Evolutionary conservation across 2,113 vertebrate genomes (phyloP).

Genomic region (Oncorhynchus mykiss): DNA sequence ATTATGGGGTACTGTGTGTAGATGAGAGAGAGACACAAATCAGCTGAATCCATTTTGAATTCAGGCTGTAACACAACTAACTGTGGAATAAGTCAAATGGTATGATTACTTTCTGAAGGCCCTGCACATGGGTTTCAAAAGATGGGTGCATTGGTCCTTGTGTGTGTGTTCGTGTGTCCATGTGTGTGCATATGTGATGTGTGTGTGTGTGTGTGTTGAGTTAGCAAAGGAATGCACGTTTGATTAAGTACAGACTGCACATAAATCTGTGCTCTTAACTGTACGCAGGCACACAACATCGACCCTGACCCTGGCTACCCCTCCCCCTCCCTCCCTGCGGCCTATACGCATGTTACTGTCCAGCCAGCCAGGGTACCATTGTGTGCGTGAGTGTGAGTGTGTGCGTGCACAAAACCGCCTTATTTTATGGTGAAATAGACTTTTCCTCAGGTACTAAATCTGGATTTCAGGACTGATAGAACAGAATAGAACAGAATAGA

Average conservation of each 20-base stretch:
- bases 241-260: slow-evolving; percentile 80
- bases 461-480: background rate
- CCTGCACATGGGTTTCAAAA: no score
- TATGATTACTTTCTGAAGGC: no score
- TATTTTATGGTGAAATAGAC: no score
- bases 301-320: slow-evolving; percentile 60
- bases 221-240: slow-evolving; percentile 79
- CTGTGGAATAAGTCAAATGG: no score
- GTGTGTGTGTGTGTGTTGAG: slow-evolving; percentile 71
- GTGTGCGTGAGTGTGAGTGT: background rate
- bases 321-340: slow-evolving; percentile 22
- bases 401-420: background rate
- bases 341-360: slow-evolving; percentile 17
- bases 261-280: slow-evolving; percentile 78
- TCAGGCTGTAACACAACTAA: no score
- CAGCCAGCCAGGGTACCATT: slow-evolving; percentile 8
- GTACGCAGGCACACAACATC: slow-evolving; percentile 75
- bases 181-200: background rate
- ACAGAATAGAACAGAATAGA: background rate
- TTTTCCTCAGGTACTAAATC: no score
- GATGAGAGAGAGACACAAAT: no score
- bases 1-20: no score
- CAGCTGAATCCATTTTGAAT: no score
- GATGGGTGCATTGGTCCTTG: background rate
- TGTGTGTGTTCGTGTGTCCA: slow-evolving; percentile 11